Conservation (phyloP, 1,140 invertebrate species). For the Pseudomyrmex dendroicus region DNA sequence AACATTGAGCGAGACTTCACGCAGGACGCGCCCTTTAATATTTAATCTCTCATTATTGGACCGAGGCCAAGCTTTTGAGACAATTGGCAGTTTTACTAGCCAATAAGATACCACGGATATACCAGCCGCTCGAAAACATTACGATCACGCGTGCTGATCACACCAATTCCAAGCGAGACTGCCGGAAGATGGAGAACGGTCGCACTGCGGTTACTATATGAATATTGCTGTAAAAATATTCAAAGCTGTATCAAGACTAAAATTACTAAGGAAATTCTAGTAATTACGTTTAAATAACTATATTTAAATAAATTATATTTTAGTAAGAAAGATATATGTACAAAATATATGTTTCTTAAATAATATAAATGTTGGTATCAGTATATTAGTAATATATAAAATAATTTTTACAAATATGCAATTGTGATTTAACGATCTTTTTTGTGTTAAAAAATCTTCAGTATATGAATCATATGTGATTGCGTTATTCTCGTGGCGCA, state of each 20-base stretch:
- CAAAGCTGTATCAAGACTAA: not conserved
- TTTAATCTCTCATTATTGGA: conserved; percentile 85
- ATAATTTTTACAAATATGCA: not conserved
- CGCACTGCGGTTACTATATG: not conserved
- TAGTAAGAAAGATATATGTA: not conserved
- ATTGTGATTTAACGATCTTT: not conserved
- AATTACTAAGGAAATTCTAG: not conserved
- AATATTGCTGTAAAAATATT: not conserved
- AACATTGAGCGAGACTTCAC: conserved; percentile 78
- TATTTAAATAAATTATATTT: no score
- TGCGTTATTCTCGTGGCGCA: conserved; percentile 30
- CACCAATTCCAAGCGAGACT: conserved; percentile 32
- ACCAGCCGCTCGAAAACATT: conserved; percentile 16
- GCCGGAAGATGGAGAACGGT: not conserved
- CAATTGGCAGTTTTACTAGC: conserved; percentile 83
- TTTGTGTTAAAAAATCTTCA: conserved; percentile 11
- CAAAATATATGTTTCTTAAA: not conserved
- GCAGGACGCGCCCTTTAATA: conserved; percentile 81
- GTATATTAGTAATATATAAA: not conserved
- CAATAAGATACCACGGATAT: conserved; percentile 75
- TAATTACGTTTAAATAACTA: no score
- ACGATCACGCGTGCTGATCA: conserved; percentile 63
- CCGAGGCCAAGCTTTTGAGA: conserved; percentile 82
- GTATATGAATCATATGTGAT: conserved; percentile 10
- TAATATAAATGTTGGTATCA: not conserved